phyloP scores from a whole-genome alignment of 2,797 vertebrate genomes.

The Lacerta agilis region DNA sequence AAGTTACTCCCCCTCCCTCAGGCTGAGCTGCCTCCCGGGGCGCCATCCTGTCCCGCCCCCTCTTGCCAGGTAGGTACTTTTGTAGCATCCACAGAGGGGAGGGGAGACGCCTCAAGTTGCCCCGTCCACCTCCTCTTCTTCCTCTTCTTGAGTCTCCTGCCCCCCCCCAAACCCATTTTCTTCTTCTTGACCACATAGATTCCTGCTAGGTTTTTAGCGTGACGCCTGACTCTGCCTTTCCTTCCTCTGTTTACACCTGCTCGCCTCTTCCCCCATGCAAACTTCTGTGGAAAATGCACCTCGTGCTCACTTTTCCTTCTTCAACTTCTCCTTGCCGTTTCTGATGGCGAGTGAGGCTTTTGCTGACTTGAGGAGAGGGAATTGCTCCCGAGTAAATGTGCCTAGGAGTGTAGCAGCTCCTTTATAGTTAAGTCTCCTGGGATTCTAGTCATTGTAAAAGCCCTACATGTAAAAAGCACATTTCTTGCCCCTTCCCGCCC shows the following conservation, averaged over 20 bases:
- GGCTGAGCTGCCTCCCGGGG: too few species aligned
- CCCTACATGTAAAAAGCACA: too few species aligned
- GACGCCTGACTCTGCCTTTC: background rate
- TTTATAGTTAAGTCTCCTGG: too few species aligned
- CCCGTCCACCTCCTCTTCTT: background rate
- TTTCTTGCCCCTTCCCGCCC: too few species aligned
- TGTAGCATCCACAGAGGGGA: background rate
- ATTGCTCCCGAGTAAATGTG: background rate
- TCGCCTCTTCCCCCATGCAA: fast-evolving
- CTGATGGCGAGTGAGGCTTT: background rate
- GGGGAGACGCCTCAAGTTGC: background rate
- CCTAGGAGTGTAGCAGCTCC: background rate
- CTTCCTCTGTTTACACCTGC: fast-evolving
- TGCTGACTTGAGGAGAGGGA: background rate
- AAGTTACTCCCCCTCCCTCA: too few species aligned
- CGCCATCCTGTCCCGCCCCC: background rate
- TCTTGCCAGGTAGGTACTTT: background rate
- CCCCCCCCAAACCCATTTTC: background rate
- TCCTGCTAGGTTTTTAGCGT: background rate
- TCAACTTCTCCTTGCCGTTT: too few species aligned
- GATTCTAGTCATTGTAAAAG: background rate
- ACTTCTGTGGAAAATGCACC: background rate
- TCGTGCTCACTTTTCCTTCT: background rate
- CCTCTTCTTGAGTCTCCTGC: too few species aligned
- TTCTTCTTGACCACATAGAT: too few species aligned